These are phyloP conservation scores for Seira ritae DNA, from an alignment of 2,888 invertebrate species.

Conservation along the genomic window DNA sequence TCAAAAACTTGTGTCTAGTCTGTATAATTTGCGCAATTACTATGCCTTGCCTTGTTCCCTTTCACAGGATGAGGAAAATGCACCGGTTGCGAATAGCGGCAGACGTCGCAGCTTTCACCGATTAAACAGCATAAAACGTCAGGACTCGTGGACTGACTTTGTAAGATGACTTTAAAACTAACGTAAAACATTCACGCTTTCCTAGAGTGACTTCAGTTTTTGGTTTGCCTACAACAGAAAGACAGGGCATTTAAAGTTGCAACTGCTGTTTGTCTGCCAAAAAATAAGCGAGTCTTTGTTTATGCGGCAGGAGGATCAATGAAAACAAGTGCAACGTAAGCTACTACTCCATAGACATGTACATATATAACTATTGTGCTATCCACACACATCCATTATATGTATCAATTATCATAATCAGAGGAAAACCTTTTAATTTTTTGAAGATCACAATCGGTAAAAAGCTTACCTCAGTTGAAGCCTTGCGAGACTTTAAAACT, in stretches of 20 bases:
- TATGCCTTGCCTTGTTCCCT: no score
- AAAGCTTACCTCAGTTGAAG: background rate
- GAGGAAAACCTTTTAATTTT: no score
- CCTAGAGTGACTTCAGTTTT: no score
- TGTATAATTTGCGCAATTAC: no score
- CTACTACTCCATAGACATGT: no score
- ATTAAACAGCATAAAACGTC: background rate
- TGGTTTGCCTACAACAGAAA: conserved; percentile 27
- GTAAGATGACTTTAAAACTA: conserved; percentile 20
- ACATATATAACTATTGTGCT: no score
- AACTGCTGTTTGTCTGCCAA: background rate
- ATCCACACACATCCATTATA: background rate
- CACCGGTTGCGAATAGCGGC: no score
- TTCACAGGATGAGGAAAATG: no score
- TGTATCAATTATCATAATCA: no score
- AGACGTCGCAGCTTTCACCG: background rate
- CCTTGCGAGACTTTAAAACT: background rate
- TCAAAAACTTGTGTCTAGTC: no score
- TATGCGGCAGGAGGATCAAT: background rate
- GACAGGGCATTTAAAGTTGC: conserved; percentile 2
- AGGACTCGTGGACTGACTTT: conserved; percentile 42
- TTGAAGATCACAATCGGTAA: background rate
- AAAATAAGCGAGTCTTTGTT: background rate
- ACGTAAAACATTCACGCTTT: conserved; percentile 15
- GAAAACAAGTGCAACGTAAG: background rate